Percentiles rank a stretch among this genome's conserved stretches.
Evolutionary conservation across 1,140 invertebrate genomes (phyloP).

Genomic region (Rhyacophila brunnea): DNA sequence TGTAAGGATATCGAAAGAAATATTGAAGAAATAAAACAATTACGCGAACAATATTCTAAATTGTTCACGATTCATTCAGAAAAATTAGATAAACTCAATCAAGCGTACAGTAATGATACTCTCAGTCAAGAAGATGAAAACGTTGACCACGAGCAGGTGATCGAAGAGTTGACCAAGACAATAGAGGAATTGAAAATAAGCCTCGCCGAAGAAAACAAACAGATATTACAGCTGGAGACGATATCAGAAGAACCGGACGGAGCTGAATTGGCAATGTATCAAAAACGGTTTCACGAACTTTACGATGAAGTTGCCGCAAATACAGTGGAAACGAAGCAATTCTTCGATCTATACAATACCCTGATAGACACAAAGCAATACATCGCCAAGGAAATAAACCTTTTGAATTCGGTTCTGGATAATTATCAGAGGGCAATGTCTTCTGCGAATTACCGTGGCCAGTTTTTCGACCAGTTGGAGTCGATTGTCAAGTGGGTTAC

Average conservation of each 20-base stretch:
- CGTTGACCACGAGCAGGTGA: not conserved
- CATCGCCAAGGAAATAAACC: constrained; percentile 20
- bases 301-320: constrained; percentile 21
- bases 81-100: constrained; percentile 5
- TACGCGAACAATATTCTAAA: constrained; percentile 24
- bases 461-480: constrained; percentile 23
- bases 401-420: constrained; percentile 20
- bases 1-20: constrained; percentile 6
- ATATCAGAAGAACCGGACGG: constrained; percentile 14
- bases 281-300: constrained; percentile 16
- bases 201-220: constrained; percentile 11
- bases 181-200: constrained; percentile 1
- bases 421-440: constrained; percentile 26
- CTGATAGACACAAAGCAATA: constrained; percentile 21
- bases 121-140: constrained; percentile 4
- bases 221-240: constrained; percentile 12
- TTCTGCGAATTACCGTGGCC: constrained; percentile 14
- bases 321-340: constrained; percentile 23
- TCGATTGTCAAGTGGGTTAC: constrained; percentile 18
- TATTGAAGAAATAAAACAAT: constrained; percentile 13
- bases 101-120: not conserved
- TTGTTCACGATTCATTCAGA: not conserved
- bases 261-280: constrained; percentile 23
- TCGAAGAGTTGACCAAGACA: constrained; percentile 12
- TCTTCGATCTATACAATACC: constrained; percentile 21